phyloP scores from a whole-genome alignment of 2,113 vertebrate genomes.

The Tinamus guttatus region DNA sequence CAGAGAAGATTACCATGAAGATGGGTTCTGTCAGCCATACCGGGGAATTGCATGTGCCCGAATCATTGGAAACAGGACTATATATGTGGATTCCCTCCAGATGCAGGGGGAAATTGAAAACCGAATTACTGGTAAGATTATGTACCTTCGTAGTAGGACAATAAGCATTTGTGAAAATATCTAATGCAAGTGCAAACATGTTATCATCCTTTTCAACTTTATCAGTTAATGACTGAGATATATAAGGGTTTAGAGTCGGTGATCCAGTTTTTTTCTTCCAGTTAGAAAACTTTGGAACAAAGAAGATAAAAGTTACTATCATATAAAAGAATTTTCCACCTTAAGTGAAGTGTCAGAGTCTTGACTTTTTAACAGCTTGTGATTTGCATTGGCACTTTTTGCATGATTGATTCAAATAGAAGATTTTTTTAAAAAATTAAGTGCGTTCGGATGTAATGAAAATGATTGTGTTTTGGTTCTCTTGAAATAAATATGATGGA shows the following conservation, averaged over 20 bases:
- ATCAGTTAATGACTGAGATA: background rate
- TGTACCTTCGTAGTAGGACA: background rate
- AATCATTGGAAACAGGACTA: conserved; percentile 96
- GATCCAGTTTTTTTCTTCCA: background rate
- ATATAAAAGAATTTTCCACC: background rate
- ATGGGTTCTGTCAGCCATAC: conserved; percentile 97
- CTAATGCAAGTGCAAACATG: background rate
- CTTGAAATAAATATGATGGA: background rate
- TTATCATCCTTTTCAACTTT: background rate
- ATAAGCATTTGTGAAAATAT: fast-evolving
- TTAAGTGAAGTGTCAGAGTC: background rate
- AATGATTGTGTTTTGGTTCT: background rate
- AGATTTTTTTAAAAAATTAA: background rate
- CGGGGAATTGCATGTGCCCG: conserved; percentile 95
- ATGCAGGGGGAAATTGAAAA: conserved; percentile 99
- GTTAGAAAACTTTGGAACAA: background rate
- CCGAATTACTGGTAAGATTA: conserved; percentile 90
- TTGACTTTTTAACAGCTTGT: background rate
- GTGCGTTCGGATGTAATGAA: background rate
- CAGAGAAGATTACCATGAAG: conserved; percentile 87
- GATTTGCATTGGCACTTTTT: background rate
- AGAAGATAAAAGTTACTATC: background rate
- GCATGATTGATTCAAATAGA: background rate
- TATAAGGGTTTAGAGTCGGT: background rate
- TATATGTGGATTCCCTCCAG: conserved; percentile 97